Evolutionary conservation across 2,888 invertebrate species (phyloP).

Genomic region (Teinopalpus imperialis): DNA sequence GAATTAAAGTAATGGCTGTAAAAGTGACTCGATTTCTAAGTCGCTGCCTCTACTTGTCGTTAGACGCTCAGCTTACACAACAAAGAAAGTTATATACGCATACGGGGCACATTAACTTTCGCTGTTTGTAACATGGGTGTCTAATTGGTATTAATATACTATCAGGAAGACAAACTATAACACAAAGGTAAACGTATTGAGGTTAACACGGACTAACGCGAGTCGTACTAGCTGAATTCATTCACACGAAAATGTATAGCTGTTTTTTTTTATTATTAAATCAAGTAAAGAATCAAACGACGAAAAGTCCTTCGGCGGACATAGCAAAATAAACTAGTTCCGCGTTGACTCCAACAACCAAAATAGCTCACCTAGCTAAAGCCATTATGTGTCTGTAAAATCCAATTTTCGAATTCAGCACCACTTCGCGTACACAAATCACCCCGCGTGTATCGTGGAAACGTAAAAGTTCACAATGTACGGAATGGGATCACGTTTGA

Average conservation of each 20-base stretch:
- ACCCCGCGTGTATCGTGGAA: slow-evolving; percentile 52
- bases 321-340: slow-evolving; percentile 77
- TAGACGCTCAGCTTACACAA: slow-evolving; percentile 76
- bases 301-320: slow-evolving; percentile 65
- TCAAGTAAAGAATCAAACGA: slow-evolving; percentile 54
- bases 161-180: slow-evolving; percentile 6
- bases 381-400: slow-evolving; percentile 80
- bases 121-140: slow-evolving; percentile 59
- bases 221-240: slow-evolving; percentile 16
- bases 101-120: slow-evolving; percentile 74
- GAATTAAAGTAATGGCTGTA: slow-evolving; percentile 52
- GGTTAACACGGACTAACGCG: slow-evolving; percentile 26
- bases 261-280: slow-evolving; percentile 42
- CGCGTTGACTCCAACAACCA: slow-evolving; percentile 79
- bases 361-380: slow-evolving; percentile 82
- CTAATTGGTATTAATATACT: slow-evolving; percentile 27
- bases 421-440: slow-evolving; percentile 71
- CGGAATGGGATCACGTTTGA: slow-evolving; percentile 73
- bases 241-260: slow-evolving; percentile 39
- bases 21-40: slow-evolving; percentile 74
- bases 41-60: slow-evolving; percentile 72
- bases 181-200: slow-evolving; percentile 5
- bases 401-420: slow-evolving; percentile 77
- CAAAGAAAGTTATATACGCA: slow-evolving; percentile 77
- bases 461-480: slow-evolving; percentile 52